These are phyloP conservation scores for Albula glossodonta DNA, from an alignment of 2,113 vertebrate genomes.

Conservation along the genomic window DNA sequence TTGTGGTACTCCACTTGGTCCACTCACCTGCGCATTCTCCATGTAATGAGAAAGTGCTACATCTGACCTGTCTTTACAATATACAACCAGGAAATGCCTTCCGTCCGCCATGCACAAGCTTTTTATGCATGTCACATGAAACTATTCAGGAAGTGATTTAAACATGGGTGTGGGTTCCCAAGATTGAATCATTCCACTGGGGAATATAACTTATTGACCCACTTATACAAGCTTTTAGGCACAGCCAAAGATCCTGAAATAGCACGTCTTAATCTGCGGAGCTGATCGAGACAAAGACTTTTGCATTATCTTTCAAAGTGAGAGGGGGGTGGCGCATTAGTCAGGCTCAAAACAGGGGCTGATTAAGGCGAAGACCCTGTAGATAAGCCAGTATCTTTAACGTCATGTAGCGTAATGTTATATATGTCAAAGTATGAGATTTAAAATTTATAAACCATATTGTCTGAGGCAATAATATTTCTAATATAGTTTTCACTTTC, in stretches of 20 bases:
- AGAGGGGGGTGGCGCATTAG: background rate
- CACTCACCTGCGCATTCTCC: background rate
- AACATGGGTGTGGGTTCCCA: background rate
- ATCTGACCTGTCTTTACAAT: background rate
- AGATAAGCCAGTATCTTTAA: background rate
- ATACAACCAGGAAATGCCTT: background rate
- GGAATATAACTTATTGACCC: slow-evolving; percentile 16
- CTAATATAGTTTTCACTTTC: no score
- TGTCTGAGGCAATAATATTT: no score
- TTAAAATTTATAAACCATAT: background rate
- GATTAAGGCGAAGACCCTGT: background rate
- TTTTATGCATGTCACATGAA: background rate
- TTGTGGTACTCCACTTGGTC: background rate
- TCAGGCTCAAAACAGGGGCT: background rate
- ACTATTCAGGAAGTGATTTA: background rate
- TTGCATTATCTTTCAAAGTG: background rate
- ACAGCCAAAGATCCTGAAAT: background rate
- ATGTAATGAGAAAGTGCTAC: background rate
- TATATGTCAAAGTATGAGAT: background rate
- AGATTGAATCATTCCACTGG: background rate
- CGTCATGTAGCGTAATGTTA: background rate
- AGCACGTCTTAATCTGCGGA: background rate
- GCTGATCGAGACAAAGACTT: background rate
- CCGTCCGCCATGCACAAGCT: background rate
- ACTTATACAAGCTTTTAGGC: slow-evolving; percentile 19